These are phyloP conservation scores for Strigamia transsilvanica DNA, from an alignment of 2,888 invertebrate genomes.

Conservation along the genomic window DNA sequence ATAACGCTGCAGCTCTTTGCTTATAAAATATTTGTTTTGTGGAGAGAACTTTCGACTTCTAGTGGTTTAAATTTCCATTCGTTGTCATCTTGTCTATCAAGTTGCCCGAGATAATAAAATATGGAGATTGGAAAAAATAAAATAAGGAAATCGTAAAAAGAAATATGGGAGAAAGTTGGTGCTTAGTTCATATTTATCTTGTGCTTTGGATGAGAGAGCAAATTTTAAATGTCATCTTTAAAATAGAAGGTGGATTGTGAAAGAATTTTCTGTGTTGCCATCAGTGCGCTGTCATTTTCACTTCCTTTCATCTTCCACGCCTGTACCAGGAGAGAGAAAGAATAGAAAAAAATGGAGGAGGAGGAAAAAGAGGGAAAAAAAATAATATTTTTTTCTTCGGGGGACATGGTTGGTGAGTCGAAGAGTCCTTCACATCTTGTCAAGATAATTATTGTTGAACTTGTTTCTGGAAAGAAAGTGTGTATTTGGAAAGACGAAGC, in stretches of 20 bases:
- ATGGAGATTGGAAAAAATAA: neutral
- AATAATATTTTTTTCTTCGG: neutral
- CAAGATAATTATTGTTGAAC: constrained; percentile 29
- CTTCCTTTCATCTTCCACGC: constrained; percentile 34
- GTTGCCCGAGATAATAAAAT: constrained; percentile 11
- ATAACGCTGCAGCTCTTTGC: constrained; percentile 30
- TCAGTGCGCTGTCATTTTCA: constrained; percentile 39
- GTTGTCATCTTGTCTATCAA: constrained; percentile 35
- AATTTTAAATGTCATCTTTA: constrained; percentile 36
- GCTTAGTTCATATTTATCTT: neutral
- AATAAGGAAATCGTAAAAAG: neutral
- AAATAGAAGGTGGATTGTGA: neutral
- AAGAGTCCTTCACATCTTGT: constrained; percentile 33
- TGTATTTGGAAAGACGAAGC: neutral
- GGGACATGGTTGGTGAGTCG: constrained; percentile 18
- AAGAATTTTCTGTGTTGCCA: constrained; percentile 20
- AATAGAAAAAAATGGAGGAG: neutral
- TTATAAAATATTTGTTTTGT: constrained; percentile 37
- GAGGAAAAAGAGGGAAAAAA: neutral
- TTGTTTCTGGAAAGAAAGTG: neutral
- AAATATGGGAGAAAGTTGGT: neutral
- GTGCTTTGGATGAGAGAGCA: neutral
- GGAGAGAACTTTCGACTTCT: constrained; percentile 1
- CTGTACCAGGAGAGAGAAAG: neutral
- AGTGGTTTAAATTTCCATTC: constrained; percentile 34